These are phyloP conservation scores for Ips typographus DNA, from an alignment of 1,140 invertebrate genomes.

Conservation along the genomic window DNA sequence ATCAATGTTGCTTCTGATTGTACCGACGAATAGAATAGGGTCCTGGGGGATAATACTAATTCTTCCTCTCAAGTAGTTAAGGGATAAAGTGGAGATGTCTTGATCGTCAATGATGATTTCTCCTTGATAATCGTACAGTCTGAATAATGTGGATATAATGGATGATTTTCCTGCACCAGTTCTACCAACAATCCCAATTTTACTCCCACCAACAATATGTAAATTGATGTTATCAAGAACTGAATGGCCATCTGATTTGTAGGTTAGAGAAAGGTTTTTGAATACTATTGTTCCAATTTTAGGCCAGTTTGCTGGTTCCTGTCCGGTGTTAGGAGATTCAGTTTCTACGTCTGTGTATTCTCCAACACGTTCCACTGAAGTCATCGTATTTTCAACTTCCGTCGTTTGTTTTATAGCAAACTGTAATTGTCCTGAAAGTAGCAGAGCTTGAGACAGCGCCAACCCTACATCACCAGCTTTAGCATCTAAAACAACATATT, in stretches of 20 bases:
- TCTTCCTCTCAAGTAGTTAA: constrained; percentile 59
- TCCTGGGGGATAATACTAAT: constrained; percentile 81
- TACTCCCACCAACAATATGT: constrained; percentile 62
- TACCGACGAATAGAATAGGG: constrained; percentile 66
- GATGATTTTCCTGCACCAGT: constrained; percentile 72
- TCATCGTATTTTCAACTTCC: constrained; percentile 75
- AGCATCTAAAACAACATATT: background rate
- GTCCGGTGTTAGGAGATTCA: constrained; percentile 54
- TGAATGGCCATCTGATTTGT: constrained; percentile 60
- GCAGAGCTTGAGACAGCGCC: constrained; percentile 53
- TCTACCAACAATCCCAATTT: constrained; percentile 51
- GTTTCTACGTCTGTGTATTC: constrained; percentile 60
- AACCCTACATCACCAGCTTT: constrained; percentile 55
- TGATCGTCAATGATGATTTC: constrained; percentile 66
- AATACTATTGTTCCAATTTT: constrained; percentile 68
- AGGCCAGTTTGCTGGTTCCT: constrained; percentile 67
- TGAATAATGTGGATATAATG: constrained; percentile 71
- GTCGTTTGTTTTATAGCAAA: constrained; percentile 64
- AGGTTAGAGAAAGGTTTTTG: constrained; percentile 65
- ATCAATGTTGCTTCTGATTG: constrained; percentile 60
- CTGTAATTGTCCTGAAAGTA: constrained; percentile 53
- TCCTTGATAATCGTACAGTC: constrained; percentile 64
- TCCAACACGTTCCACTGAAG: constrained; percentile 73
- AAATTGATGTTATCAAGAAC: constrained; percentile 68
- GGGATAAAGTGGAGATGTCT: constrained; percentile 60